These are phyloP conservation scores for Bos indicus DNA, from an alignment of 2,113 vertebrate genomes.

Conservation along the genomic window DNA sequence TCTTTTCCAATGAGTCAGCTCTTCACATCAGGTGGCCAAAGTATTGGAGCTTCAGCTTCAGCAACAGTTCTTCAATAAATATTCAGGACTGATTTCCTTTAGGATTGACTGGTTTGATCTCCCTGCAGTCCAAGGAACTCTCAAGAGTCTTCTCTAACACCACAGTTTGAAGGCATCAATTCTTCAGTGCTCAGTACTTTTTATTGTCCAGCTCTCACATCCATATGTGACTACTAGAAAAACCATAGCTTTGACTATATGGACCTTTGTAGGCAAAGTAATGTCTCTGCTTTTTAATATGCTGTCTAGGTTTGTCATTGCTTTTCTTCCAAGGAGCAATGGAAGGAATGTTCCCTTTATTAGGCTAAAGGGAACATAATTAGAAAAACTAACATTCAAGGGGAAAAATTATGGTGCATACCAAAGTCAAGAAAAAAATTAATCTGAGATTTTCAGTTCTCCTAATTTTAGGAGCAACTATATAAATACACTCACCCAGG, in stretches of 20 bases:
- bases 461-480: not conserved
- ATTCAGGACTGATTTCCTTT: not conserved
- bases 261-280: not conserved
- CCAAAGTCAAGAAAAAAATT: not conserved
- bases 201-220: not conserved
- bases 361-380: not conserved
- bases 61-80: not conserved
- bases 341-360: not conserved
- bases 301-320: not conserved
- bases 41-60: not conserved
- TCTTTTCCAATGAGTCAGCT: not conserved
- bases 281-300: not conserved
- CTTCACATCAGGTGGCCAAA: not conserved
- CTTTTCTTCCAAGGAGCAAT: not conserved
- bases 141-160: not conserved
- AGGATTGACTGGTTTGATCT: not conserved
- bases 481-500: not conserved
- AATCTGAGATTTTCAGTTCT: not conserved
- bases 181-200: not conserved
- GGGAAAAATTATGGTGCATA: not conserved
- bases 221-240: not conserved
- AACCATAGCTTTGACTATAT: not conserved
- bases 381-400: slow-evolving; percentile 3
- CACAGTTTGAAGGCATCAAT: not conserved
- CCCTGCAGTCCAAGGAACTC: not conserved